Evolutionary conservation across 1,140 invertebrate genomes (phyloP), one percentile per base, ranked within the genome.

Genomic region (Pteromalus puparum): DNA sequence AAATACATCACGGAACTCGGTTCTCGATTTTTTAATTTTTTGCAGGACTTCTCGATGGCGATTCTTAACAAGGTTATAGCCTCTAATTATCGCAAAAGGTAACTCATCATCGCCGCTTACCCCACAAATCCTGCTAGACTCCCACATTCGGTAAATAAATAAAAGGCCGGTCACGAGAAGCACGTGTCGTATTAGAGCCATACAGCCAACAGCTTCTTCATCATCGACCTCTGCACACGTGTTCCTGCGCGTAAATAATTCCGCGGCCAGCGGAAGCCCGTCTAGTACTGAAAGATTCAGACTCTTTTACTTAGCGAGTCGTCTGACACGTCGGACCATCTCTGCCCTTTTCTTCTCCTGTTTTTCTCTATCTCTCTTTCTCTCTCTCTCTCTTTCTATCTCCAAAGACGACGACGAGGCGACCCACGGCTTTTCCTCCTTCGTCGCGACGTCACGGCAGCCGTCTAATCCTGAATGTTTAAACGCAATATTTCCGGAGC

Each of bases 401-500:
- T 48, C 10, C 48, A 15, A 53, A 53, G 18, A 53, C 68, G 42
- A 79, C 21, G 21, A 34, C 12, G 13, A 74, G 5, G 15, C n/a
- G 65, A 67, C 21, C 10, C 65, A 67, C 28, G 48, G 48, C 0
- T 26, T 61, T 61, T 61, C 30, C 70, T 82, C 34, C 12, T 68
- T 42, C 73, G 9, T 61, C 18, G 46, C 73, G 15, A 61, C 73
- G n/a, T 82, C 38, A 13, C 30, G 21, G 70, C 70, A 74, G 26
- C 21, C 82, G 67, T 80, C 76, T 80, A 65, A 79, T 75, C 79
- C 79, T 85, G 78, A 85, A 85, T 85, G 46, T 85, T 81, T 85
- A 77, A 85, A 85, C 53, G 79, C 77, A 84, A 84, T 84, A 84
- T 84, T 84, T 81, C 78, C 78, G 78, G 65, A 53, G 65, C 72